Evolutionary conservation across 53 echinoderm and acorn worm genomes (phyloP), one percentile per base, ranked within the genome.

Genomic region (Hippasteria phrygiana): DNA sequence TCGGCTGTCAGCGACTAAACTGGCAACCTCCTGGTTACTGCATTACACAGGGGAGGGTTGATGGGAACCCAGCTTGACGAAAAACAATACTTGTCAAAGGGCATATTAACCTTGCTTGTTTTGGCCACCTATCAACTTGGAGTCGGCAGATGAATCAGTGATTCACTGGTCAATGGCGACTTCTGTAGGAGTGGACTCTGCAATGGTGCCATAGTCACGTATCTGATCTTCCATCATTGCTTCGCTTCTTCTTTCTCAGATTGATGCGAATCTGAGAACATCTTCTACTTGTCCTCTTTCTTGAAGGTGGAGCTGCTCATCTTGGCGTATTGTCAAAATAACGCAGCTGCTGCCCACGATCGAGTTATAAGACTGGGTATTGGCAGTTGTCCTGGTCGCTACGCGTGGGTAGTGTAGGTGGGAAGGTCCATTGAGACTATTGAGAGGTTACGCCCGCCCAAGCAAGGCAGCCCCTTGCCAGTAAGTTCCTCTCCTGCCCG

Each of bases 321-420:
- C 65, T 65, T 33, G 65, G 65, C 34, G 28, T 28, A 29, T 32
- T 5, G 65, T 14, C 65, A 5, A 6, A 29, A 31, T 28, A 65
- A 65, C n/a, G 65, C 65, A 65, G 65, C 65, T 65, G 32, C 32
- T 65, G 32, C 65, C 65, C 31, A 65, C 65, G 65, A 65, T 65
- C 65, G 4, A 65, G 65, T 65, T 65, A 65, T 65, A 65, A 65
- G 65, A 14, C 65, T 33, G 65, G 34, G 13, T 29, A 65, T 10
- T 65, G 65, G 65, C 65, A 65, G 65, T 65, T 8, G 65, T 27
- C 65, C 34, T 27, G 65, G 31, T 28, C n/a, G 28, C 31, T 27
- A 28, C n/a, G 28, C n/a, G 31, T 65, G 65, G 65, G 28, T 65
- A 65, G n/a, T 28, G 28, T 9, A 59, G 59, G 28, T 65, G 31